phyloP scores from a whole-genome alignment of 2,888 invertebrate species.

The Ophion ventricosus region DNA sequence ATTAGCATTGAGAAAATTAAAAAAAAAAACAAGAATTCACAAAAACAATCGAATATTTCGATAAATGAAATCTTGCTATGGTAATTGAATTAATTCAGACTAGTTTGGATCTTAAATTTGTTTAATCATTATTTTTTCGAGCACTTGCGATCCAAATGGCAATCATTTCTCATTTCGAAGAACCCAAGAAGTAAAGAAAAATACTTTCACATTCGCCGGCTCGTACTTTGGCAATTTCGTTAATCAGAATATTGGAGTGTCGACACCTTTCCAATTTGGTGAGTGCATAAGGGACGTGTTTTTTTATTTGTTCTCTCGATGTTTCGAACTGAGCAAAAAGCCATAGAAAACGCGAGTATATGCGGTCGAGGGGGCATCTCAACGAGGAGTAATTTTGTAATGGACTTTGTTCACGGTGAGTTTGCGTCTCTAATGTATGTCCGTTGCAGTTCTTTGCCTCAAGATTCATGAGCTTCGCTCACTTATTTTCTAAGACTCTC shows the following conservation, averaged over 20 bases:
- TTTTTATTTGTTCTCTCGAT: not conserved
- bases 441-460: conserved; percentile 11
- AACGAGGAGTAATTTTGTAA: conserved; percentile 45
- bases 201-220: not conserved
- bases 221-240: not conserved
- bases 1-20: no score
- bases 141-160: no score
- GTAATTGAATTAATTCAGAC: not conserved
- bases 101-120: no score
- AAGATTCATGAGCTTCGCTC: conserved; percentile 13
- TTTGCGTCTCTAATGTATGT: conserved; percentile 7
- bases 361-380: not conserved
- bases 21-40: not conserved
- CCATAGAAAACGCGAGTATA: conserved; percentile 2
- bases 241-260: not conserved
- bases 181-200: no score
- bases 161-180: no score
- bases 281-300: not conserved
- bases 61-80: not conserved
- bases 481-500: conserved; percentile 38
- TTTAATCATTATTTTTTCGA: no score
- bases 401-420: conserved; percentile 29
- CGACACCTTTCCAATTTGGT: not conserved
- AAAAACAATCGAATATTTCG: not conserved
- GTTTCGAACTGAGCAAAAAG: not conserved